Conservation (phyloP, 2,797 vertebrate genomes). For the Pseudocheirus occidentalis region DNA sequence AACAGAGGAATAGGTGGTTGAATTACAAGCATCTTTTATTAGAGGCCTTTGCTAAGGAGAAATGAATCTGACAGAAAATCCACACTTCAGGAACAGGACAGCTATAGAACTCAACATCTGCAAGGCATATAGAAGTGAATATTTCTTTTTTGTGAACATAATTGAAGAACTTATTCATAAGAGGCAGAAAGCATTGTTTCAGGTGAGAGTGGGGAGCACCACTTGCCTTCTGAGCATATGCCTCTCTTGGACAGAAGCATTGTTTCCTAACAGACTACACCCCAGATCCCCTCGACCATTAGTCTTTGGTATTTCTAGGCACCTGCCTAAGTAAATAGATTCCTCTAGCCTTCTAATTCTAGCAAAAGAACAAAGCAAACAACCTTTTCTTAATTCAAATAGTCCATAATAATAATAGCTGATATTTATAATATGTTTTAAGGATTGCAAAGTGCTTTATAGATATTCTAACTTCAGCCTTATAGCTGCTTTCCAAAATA, state of each 20-base stretch:
- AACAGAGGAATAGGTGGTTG: background rate
- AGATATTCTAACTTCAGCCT: background rate
- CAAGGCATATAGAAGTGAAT: background rate
- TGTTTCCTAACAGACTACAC: background rate
- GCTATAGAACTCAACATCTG: background rate
- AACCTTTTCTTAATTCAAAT: background rate
- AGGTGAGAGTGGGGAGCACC: background rate
- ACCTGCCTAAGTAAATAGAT: background rate
- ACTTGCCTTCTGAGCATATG: background rate
- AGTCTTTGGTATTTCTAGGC: background rate
- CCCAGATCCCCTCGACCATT: background rate
- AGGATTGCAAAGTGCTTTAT: background rate
- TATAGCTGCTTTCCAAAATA: background rate
- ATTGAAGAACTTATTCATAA: background rate
- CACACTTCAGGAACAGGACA: background rate
- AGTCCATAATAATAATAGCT: background rate
- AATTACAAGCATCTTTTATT: background rate
- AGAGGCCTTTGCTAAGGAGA: background rate
- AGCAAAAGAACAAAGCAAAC: background rate
- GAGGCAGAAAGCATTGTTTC: background rate
- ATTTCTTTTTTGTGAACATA: background rate
- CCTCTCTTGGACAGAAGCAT: background rate
- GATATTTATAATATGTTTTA: background rate
- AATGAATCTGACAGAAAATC: background rate
- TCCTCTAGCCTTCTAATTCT: background rate